Conservation (phyloP, 2,888 invertebrate genomes). For the Entomobrya proxima region DNA sequence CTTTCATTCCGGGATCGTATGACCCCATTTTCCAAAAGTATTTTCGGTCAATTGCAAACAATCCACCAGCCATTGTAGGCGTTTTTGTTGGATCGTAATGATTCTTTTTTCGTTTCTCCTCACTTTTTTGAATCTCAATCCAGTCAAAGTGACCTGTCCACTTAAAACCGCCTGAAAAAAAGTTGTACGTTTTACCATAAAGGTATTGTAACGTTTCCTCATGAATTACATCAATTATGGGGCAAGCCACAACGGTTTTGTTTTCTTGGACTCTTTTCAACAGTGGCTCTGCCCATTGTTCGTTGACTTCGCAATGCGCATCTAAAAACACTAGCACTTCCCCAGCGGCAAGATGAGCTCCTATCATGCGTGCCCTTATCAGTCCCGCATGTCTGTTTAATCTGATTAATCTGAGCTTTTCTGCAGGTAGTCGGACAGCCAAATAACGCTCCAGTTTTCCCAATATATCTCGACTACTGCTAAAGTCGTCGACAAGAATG, state of each 20-base stretch:
- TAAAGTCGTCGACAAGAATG: constrained; percentile 4
- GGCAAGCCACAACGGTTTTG: background rate
- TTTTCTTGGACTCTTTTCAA: background rate
- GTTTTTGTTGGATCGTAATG: background rate
- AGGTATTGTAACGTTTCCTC: background rate
- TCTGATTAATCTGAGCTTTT: background rate
- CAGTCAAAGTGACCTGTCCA: background rate
- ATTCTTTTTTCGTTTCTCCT: background rate
- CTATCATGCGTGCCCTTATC: background rate
- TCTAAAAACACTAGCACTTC: too few species aligned
- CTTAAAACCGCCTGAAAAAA: background rate
- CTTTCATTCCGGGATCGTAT: too few species aligned
- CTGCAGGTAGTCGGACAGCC: background rate
- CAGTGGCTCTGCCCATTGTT: background rate
- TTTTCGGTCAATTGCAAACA: too few species aligned
- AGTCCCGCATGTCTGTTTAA: background rate
- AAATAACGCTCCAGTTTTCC: background rate
- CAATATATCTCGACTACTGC: background rate
- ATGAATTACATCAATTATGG: background rate
- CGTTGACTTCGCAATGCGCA: background rate
- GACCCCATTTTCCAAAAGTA: too few species aligned
- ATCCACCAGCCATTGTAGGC: too few species aligned
- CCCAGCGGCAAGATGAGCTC: too few species aligned
- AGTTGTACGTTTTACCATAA: background rate
- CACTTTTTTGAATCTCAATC: background rate